Percentiles rank a stretch among this genome's conserved stretches.
phyloP scores from a whole-genome alignment of 2,888 invertebrate genomes.

The Thumatha senex region DNA sequence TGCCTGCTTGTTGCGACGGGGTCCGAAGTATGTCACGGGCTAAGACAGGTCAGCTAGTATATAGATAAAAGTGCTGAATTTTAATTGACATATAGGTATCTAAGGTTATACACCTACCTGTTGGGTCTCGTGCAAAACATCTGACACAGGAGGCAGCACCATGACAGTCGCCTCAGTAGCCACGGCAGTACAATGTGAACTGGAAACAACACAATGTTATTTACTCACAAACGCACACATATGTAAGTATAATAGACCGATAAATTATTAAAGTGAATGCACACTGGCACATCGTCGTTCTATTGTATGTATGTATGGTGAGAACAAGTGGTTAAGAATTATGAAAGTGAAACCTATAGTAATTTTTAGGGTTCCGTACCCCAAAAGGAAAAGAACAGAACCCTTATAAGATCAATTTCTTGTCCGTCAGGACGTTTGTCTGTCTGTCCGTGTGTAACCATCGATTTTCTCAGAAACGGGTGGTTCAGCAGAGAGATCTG shows the following conservation, averaged over 20 bases:
- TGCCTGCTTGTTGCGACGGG: too few relatives aligned
- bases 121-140: slow-evolving; percentile 59
- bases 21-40: too few relatives aligned
- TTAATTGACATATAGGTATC: too few relatives aligned
- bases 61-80: too few relatives aligned
- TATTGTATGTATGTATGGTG: slow-evolving; percentile 19
- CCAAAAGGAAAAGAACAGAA: too few relatives aligned
- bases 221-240: not conserved
- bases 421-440: too few relatives aligned
- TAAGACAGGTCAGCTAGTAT: too few relatives aligned
- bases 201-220: slow-evolving; percentile 20
- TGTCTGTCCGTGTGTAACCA: too few relatives aligned
- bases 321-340: slow-evolving; percentile 10
- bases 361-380: not conserved
- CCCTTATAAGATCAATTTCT: too few relatives aligned
- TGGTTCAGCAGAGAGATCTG: too few relatives aligned
- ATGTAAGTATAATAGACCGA: not conserved
- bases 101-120: too few relatives aligned
- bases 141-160: slow-evolving; percentile 53
- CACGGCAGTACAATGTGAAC: slow-evolving; percentile 35
- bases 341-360: not conserved
- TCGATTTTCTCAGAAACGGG: too few relatives aligned
- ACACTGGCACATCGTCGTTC: not conserved
- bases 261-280: not conserved
- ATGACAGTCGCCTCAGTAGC: slow-evolving; percentile 38